Percentiles rank a stretch among this genome's conserved stretches.
Evolutionary conservation across 2,797 vertebrate genomes (phyloP).

Genomic region (Sebastiscus tertius): DNA sequence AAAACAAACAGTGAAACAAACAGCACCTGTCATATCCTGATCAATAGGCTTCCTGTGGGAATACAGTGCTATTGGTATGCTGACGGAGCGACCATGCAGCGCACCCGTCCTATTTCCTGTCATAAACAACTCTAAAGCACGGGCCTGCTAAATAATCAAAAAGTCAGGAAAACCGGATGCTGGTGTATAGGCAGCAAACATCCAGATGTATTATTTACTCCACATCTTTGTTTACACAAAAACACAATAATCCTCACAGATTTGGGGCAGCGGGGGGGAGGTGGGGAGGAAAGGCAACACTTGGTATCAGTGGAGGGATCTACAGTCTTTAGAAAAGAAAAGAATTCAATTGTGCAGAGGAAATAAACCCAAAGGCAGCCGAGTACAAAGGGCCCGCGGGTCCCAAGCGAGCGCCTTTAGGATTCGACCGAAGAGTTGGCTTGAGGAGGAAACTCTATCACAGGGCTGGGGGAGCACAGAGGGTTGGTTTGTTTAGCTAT

Average conservation of each 20-base stretch:
- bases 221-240: conserved; percentile 67
- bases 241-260: conserved; percentile 75
- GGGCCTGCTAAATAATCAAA: conserved; percentile 55
- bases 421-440: conserved; percentile 48
- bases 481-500: conserved; percentile 60
- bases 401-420: conserved; percentile 52
- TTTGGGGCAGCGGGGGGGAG: conserved; percentile 38
- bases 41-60: conserved; percentile 60
- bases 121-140: conserved; percentile 51
- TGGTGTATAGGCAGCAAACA: conserved; percentile 34
- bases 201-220: conserved; percentile 69
- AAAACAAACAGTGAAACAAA: conserved; percentile 32
- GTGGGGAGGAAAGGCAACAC: conserved; percentile 41
- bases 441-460: conserved; percentile 64
- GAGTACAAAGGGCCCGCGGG: conserved; percentile 66
- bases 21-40: conserved; percentile 52
- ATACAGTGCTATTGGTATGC: conserved; percentile 25
- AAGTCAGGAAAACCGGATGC: conserved; percentile 30
- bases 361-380: conserved; percentile 77
- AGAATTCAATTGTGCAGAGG: conserved; percentile 76
- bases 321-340: conserved; percentile 70
- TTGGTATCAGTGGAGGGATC: conserved; percentile 73
- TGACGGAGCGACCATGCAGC: conserved; percentile 24
- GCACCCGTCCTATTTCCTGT: conserved; percentile 42
- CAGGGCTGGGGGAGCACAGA: conserved; percentile 42